phyloP scores from a whole-genome alignment of 2,797 vertebrate species.

The Premnoplex brunnescens region DNA sequence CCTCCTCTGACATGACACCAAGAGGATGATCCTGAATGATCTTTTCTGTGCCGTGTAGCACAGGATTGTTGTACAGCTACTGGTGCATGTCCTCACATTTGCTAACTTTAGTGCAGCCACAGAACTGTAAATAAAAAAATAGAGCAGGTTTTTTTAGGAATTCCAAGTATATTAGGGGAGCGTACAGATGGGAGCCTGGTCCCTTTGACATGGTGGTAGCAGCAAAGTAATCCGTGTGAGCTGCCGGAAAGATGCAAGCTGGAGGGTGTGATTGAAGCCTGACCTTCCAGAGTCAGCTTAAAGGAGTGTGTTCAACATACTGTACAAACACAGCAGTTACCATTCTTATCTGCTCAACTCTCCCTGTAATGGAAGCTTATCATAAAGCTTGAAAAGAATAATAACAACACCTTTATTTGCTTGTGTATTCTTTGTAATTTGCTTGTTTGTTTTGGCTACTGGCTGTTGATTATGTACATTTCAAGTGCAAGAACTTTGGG shows the following conservation, averaged over 20 bases:
- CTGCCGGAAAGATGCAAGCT: neutral
- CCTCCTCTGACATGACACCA: neutral
- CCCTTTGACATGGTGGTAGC: neutral
- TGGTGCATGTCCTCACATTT: rapidly evolving
- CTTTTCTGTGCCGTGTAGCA: neutral
- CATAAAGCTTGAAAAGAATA: neutral
- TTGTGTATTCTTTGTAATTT: neutral
- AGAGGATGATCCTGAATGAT: neutral
- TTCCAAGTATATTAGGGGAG: neutral
- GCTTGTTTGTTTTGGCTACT: slow-evolving; percentile 37
- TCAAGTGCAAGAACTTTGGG: neutral
- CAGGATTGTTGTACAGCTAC: neutral
- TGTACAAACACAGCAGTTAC: neutral
- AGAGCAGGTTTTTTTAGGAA: neutral
- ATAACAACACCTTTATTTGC: neutral
- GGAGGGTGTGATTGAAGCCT: neutral
- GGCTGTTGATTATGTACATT: neutral
- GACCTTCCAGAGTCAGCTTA: neutral
- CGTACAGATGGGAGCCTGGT: neutral
- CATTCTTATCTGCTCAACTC: neutral
- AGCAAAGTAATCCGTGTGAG: neutral
- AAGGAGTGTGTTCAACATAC: neutral
- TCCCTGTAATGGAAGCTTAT: neutral
- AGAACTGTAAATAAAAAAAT: neutral
- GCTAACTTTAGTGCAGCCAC: neutral